Base-by-base conservation (phyloP, 2,797 vertebrate genomes). In the Ibycter americanus region DNA sequence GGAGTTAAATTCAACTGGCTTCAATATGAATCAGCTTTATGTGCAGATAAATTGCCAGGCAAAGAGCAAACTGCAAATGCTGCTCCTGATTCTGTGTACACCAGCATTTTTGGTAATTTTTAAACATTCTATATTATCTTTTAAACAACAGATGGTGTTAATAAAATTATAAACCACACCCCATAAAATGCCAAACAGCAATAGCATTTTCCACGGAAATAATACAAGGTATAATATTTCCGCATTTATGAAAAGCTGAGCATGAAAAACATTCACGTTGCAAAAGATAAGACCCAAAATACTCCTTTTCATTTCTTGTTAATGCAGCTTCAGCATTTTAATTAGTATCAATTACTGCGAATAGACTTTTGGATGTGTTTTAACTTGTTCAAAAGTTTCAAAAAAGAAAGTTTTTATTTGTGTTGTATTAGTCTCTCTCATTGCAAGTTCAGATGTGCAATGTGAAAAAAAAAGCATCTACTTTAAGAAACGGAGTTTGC, bases 91-190 rank as follows among this genome's bases (percentile, higher is more conserved):
- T 96, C 91, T 94, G 92, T 96, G 78, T 92, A 91, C 78, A 95
- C 77, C 91, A 96, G 95, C 91, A 83, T 90, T 97, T 97, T 97
- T 84, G 42, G 93, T 94, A 96, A 96, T 91, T 97, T 97, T 95
- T 74, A 95, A 95, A 96, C 83, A 91, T 90, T 93, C 96, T 80
- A 90, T 96, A 97, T 96, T 97, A 96, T 96, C 95, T 97, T 97
- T 97, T 96, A 97, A 96, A 96, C 95, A 96, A 94, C 95, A 95
- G 96, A 96, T 96, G 96, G 96, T 95, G 95, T 95, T 96, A 97
- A 95, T 96, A 96, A 95, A 96, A 97, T 93, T 95, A 95, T 93
- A 97, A 97, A 92, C 96, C 96, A 96, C 95, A 97, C 96, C 96
- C 95, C 93, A 96, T 97, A 96, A 97, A 97, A 95, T 95, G 89